phyloP scores from a whole-genome alignment of 2,888 invertebrate species.

The Acrocyrtus sp. region DNA sequence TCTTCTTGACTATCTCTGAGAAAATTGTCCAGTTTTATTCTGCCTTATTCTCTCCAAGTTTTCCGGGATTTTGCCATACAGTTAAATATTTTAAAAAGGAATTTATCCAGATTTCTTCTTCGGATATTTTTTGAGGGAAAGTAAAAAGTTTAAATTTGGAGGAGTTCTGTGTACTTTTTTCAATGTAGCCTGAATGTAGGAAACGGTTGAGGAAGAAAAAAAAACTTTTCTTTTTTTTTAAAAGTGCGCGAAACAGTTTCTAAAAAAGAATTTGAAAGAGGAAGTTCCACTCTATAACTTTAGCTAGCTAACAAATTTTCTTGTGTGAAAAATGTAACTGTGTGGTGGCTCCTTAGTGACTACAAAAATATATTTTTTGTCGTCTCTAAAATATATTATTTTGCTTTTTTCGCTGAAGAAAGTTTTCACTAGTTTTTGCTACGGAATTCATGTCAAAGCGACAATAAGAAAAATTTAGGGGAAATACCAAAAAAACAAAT shows the following conservation, averaged over 20 bases:
- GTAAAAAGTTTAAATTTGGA: too few relatives aligned
- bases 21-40: too few relatives aligned
- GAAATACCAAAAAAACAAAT: too few relatives aligned
- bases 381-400: background rate
- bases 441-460: conserved; percentile 37
- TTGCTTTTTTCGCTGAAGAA: conserved; percentile 3
- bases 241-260: conserved; percentile 4
- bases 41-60: too few relatives aligned
- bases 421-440: background rate
- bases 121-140: too few relatives aligned
- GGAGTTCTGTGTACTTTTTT: too few relatives aligned
- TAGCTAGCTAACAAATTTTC: conserved; percentile 18
- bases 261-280: conserved; percentile 19
- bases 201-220: background rate
- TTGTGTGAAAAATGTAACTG: conserved; percentile 48
- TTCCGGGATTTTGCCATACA: too few relatives aligned
- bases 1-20: too few relatives aligned
- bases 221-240: conserved; percentile 16
- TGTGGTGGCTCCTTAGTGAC: conserved; percentile 45
- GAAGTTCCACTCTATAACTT: conserved; percentile 19
- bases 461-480: conserved; percentile 48
- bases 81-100: too few relatives aligned
- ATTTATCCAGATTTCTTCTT: too few relatives aligned
- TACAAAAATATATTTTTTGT: conserved; percentile 28
- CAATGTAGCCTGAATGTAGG: background rate